These are phyloP conservation scores for Leptinotarsa undecemlineata DNA, from an alignment of 1,140 invertebrate genomes.

Conservation along the genomic window DNA sequence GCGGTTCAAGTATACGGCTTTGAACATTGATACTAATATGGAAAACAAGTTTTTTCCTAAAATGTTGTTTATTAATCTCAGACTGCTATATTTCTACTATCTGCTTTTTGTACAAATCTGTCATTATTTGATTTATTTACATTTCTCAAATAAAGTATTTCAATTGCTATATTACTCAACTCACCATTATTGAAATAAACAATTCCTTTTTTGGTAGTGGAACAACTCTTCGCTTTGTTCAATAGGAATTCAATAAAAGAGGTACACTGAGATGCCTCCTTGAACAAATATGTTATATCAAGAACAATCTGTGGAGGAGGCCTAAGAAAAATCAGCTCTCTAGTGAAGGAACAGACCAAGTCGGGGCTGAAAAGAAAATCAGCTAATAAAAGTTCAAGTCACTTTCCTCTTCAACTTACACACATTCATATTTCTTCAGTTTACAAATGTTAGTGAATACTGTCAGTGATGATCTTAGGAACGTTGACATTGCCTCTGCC, in stretches of 20 bases:
- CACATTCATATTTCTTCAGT: slow-evolving; percentile 20
- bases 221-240: slow-evolving; percentile 29
- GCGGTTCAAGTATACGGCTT: no score
- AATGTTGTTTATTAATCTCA: no score
- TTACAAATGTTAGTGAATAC: slow-evolving; percentile 31
- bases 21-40: no score
- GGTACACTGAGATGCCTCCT: slow-evolving; percentile 27
- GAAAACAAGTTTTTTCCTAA: no score
- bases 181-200: slow-evolving; percentile 36
- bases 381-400: neutral
- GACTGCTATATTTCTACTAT: no score
- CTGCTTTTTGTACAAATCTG: no score
- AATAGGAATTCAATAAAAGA: slow-evolving; percentile 33
- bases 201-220: slow-evolving; percentile 30
- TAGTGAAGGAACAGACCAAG: slow-evolving; percentile 26
- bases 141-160: no score
- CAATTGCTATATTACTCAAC: neutral
- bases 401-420: slow-evolving; percentile 24
- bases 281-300: slow-evolving; percentile 34
- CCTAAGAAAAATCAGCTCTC: slow-evolving; percentile 34
- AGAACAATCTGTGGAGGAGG: slow-evolving; percentile 23
- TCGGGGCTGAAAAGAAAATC: slow-evolving; percentile 10
- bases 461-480: slow-evolving; percentile 32
- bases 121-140: neutral
- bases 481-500: slow-evolving; percentile 26